phyloP scores from a whole-genome alignment of 2,888 invertebrate genomes.

The Hedya salicella region DNA sequence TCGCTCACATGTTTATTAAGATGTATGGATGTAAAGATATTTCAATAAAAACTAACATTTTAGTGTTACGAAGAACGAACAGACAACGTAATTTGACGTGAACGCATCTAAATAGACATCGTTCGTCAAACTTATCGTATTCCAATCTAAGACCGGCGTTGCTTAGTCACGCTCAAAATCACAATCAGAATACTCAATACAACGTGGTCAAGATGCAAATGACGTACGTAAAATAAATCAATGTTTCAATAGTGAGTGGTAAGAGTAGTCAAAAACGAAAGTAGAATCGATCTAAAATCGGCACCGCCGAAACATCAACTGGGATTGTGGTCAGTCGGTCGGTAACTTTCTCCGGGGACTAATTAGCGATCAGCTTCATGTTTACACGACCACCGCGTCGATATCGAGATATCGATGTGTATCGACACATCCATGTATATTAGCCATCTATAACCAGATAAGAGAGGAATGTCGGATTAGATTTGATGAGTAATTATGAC shows the following conservation, averaged over 20 bases:
- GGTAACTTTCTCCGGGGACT: conserved; percentile 79
- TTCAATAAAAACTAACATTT: conserved; percentile 12
- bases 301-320: conserved; percentile 76
- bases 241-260: conserved; percentile 69
- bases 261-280: conserved; percentile 85
- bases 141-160: conserved; percentile 21
- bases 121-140: conserved; percentile 30
- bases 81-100: conserved; percentile 16
- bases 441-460: conserved; percentile 41
- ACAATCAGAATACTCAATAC: conserved; percentile 37
- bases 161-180: conserved; percentile 35
- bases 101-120: conserved; percentile 26
- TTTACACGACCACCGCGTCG: conserved; percentile 67
- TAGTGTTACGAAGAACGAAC: not conserved
- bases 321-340: conserved; percentile 83
- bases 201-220: conserved; percentile 41
- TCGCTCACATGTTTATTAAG: conserved; percentile 12
- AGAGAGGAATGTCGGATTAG: conserved; percentile 42
- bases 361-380: conserved; percentile 79
- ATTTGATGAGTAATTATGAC: conserved; percentile 40
- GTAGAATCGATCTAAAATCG: conserved; percentile 83
- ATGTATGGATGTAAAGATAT: not conserved
- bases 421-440: conserved; percentile 45
- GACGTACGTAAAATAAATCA: conserved; percentile 64
- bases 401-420: conserved; percentile 65